Evolutionary conservation across 1,140 invertebrate genomes (phyloP).

Genomic region (Drosophila lacteicornis): DNA sequence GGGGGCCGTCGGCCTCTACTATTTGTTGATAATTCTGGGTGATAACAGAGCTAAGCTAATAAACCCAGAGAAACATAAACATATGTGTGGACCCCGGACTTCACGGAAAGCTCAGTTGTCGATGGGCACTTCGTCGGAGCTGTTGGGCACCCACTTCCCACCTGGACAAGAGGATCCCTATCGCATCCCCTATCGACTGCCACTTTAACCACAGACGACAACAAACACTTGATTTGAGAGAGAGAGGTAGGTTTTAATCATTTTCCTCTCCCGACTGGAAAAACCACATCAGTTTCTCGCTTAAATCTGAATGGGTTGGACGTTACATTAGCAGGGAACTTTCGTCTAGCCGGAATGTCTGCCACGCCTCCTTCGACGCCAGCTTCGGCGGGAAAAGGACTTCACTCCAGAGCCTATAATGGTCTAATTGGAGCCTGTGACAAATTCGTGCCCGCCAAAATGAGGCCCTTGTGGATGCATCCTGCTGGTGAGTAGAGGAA

Average conservation of each 20-base stretch:
- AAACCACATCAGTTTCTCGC: slow-evolving; percentile 10
- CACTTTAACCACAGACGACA: slow-evolving; percentile 3
- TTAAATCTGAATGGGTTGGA: background rate
- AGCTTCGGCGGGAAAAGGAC: slow-evolving; percentile 13
- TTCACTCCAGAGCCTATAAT: slow-evolving; percentile 36
- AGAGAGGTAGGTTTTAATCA: slow-evolving; percentile 12
- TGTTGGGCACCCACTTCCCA: slow-evolving; percentile 19
- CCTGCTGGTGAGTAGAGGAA: slow-evolving; percentile 23
- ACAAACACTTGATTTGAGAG: slow-evolving; percentile 10
- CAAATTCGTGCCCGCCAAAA: slow-evolving; percentile 40
- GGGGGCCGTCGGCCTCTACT: slow-evolving; percentile 2
- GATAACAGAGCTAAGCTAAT: slow-evolving; percentile 33
- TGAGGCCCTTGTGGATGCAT: slow-evolving; percentile 50
- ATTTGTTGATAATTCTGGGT: slow-evolving; percentile 24
- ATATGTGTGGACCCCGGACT: slow-evolving; percentile 12
- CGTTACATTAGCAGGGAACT: background rate
- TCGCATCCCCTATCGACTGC: slow-evolving; percentile 6
- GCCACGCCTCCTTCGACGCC: background rate
- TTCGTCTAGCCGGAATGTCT: slow-evolving; percentile 10
- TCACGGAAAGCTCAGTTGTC: slow-evolving; percentile 36
- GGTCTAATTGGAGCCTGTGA: slow-evolving; percentile 28
- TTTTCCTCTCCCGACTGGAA: slow-evolving; percentile 7
- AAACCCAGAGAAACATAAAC: slow-evolving; percentile 32
- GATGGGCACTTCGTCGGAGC: slow-evolving; percentile 29
- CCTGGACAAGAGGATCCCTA: slow-evolving; percentile 15